These are phyloP conservation scores for Gastrophryne carolinensis DNA, from an alignment of 2,797 vertebrate species.

Conservation along the genomic window DNA sequence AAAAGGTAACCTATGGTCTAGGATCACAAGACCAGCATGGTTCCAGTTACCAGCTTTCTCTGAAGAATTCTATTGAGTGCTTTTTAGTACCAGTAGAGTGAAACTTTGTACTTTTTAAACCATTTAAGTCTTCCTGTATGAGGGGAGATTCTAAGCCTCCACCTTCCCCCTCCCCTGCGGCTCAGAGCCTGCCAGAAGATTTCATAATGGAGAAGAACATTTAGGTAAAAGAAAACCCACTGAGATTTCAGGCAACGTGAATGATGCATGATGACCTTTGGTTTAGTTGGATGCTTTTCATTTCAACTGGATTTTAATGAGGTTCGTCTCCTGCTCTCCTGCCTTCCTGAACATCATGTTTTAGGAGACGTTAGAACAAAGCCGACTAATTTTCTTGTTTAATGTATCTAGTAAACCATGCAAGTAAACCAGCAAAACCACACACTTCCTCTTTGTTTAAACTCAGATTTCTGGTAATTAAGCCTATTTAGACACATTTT, in stretches of 20 bases:
- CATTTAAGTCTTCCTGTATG: neutral
- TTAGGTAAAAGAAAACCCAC: slow-evolving; percentile 7
- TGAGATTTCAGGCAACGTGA: neutral
- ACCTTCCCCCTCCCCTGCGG: neutral
- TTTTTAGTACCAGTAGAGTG: neutral
- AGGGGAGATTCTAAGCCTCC: neutral
- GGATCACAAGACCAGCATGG: neutral
- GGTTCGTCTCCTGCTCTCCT: neutral
- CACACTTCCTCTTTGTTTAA: neutral
- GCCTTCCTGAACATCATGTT: too few relatives aligned
- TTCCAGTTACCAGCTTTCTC: neutral
- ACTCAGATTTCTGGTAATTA: neutral
- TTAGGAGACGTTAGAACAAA: too few relatives aligned
- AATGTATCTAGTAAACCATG: neutral
- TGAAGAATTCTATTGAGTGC: neutral
- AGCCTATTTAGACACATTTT: neutral
- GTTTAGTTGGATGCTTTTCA: neutral
- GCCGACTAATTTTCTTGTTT: neutral
- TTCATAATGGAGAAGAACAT: neutral
- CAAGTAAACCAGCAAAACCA: neutral
- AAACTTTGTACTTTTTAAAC: neutral
- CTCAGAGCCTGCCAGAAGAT: slow-evolving; percentile 15
- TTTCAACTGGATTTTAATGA: neutral
- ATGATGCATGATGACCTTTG: neutral
- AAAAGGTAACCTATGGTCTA: neutral